Evolutionary conservation across 2,888 invertebrate species (phyloP).

Genomic region (Lithophane leautieri): DNA sequence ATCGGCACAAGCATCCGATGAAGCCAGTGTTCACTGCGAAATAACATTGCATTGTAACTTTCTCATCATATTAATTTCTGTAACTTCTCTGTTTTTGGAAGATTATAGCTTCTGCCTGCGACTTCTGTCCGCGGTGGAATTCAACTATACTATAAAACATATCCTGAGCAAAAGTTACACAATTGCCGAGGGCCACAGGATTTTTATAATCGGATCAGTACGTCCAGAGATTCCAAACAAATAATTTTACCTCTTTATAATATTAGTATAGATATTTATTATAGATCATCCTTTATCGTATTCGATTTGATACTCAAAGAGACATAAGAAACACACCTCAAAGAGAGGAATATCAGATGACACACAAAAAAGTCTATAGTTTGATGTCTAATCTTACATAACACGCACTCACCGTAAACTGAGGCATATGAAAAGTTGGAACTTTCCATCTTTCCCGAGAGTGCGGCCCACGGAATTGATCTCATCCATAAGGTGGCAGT

Average conservation of each 20-base stretch:
- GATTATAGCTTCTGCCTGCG: too few species aligned
- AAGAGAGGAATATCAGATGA: not conserved
- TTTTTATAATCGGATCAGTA: not conserved
- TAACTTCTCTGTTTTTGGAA: not conserved
- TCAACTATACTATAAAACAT: not conserved
- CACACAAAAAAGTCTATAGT: not conserved
- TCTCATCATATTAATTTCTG: not conserved
- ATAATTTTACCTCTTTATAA: not conserved
- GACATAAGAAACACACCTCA: not conserved
- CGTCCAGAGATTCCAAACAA: not conserved
- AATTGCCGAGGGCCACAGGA: too few species aligned
- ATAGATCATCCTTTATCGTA: not conserved
- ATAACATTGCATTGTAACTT: constrained; percentile 20
- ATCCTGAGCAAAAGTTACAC: not conserved
- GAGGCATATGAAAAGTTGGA: constrained; percentile 98
- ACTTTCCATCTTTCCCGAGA: constrained; percentile 99
- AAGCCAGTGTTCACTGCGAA: constrained; percentile 95
- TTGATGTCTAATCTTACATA: not conserved
- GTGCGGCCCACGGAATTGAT: constrained; percentile 95
- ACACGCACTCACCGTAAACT: constrained; percentile 94
- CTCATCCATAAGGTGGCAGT: constrained; percentile 96
- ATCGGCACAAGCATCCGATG: constrained; percentile 98
- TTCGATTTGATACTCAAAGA: not conserved
- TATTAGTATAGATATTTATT: not conserved
- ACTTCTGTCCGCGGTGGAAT: not conserved